phyloP scores from a whole-genome alignment of 2,888 invertebrate species.

The Lordiphosa andalusiaca region DNA sequence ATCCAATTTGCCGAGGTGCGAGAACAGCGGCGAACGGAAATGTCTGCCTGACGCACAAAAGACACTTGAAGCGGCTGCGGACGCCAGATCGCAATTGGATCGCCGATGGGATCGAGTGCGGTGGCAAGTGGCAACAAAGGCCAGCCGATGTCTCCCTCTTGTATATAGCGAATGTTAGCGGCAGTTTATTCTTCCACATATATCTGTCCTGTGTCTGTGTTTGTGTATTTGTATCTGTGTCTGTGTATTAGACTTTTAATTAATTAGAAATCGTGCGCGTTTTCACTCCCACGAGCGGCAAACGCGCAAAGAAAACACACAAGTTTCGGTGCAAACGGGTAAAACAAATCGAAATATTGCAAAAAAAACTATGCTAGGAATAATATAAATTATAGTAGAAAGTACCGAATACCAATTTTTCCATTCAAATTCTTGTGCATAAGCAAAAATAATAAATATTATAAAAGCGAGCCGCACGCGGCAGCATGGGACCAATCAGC shows the following conservation, averaged over 20 bases:
- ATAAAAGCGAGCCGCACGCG: slow-evolving; percentile 16
- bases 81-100: slow-evolving; percentile 30
- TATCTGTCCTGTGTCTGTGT: slow-evolving; percentile 22
- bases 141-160: slow-evolving; percentile 24
- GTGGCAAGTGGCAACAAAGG: slow-evolving; percentile 10
- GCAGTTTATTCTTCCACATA: slow-evolving; percentile 18
- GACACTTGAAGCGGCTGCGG: slow-evolving; percentile 13
- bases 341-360: slow-evolving; percentile 52
- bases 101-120: slow-evolving; percentile 32
- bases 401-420: slow-evolving; percentile 16
- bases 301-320: slow-evolving; percentile 48
- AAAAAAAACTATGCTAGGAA: slow-evolving; percentile 52
- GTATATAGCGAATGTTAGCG: slow-evolving; percentile 29
- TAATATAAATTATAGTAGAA: slow-evolving; percentile 58
- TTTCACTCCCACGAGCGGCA: slow-evolving; percentile 9
- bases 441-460: slow-evolving; percentile 50
- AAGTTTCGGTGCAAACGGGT: slow-evolving; percentile 78
- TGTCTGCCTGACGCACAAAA: slow-evolving; percentile 11
- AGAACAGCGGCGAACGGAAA: slow-evolving; percentile 7
- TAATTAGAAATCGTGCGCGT: slow-evolving; percentile 26
- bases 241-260: slow-evolving; percentile 36
- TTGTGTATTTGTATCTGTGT: slow-evolving; percentile 21
- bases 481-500: slow-evolving; percentile 66
- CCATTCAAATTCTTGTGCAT: slow-evolving; percentile 42
- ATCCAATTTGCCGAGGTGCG: not conserved